These are phyloP conservation scores for Cydia splendana DNA, from an alignment of 1,140 invertebrate species.

Conservation along the genomic window DNA sequence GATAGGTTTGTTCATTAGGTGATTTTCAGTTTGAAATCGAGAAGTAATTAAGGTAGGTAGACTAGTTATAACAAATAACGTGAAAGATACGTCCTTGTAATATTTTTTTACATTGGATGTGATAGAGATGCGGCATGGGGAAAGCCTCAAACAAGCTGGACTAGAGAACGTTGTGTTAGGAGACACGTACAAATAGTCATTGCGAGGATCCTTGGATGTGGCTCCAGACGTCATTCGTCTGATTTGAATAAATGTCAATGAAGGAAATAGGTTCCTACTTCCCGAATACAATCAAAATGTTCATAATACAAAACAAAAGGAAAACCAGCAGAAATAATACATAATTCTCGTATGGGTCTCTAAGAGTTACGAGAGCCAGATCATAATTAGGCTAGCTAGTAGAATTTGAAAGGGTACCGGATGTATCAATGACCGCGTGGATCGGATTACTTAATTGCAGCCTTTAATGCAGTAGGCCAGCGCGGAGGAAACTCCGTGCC, in stretches of 20 bases:
- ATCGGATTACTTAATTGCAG: constrained; percentile 55
- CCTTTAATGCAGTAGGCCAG: constrained; percentile 19
- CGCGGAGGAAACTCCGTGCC: background rate
- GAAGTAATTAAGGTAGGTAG: constrained; percentile 15
- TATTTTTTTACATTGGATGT: background rate
- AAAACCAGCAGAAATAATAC: background rate
- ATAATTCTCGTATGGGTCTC: background rate
- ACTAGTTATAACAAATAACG: background rate
- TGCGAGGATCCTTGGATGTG: no score
- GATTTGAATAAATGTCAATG: no score
- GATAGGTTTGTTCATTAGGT: constrained; percentile 32
- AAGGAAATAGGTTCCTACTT: no score
- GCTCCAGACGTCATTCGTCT: no score
- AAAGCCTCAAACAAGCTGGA: no score
- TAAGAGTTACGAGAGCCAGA: constrained; percentile 12
- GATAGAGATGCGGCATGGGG: no score
- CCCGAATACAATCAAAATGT: no score
- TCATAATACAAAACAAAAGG: no score
- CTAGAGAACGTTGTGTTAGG: no score
- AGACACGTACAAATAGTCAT: no score
- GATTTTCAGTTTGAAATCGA: constrained; percentile 24
- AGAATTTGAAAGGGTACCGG: constrained; percentile 53
- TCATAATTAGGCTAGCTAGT: constrained; percentile 8
- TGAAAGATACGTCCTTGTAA: background rate
- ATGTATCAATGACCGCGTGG: constrained; percentile 53